Evolutionary conservation across 2,888 invertebrate genomes (phyloP).

Genomic region (Drosophila merina): DNA sequence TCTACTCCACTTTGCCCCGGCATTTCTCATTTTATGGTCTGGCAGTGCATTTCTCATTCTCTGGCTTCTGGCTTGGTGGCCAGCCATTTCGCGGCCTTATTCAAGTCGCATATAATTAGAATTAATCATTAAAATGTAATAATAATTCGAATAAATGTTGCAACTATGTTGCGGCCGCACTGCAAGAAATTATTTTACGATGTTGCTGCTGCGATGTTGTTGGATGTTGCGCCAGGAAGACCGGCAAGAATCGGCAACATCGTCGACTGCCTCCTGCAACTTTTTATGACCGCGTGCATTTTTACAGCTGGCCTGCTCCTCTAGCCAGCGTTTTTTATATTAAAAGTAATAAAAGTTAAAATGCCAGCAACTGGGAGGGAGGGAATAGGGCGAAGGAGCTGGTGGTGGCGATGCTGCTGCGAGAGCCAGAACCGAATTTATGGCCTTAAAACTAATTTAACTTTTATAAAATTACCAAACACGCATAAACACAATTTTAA

Average conservation of each 20-base stretch:
- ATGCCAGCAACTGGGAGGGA: constrained; percentile 52
- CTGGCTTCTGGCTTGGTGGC: constrained; percentile 7
- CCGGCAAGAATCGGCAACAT: constrained; percentile 41
- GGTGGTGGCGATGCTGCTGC: neutral
- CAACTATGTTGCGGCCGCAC: constrained; percentile 76
- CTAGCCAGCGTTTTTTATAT: constrained; percentile 72
- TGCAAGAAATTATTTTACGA: constrained; percentile 67
- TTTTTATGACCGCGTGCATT: constrained; percentile 74
- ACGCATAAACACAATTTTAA: constrained; percentile 80
- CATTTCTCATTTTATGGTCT: constrained; percentile 30
- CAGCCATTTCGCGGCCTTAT: constrained; percentile 60
- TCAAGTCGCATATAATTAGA: constrained; percentile 82
- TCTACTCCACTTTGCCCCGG: constrained; percentile 11
- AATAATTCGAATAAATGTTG: constrained; percentile 81
- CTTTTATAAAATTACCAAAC: constrained; percentile 80
- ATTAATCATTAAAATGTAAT: constrained; percentile 83
- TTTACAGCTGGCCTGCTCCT: constrained; percentile 67
- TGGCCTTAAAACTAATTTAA: constrained; percentile 80
- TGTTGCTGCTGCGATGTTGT: constrained; percentile 44
- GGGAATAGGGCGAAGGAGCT: neutral
- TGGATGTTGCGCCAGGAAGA: constrained; percentile 32
- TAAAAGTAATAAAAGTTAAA: constrained; percentile 80
- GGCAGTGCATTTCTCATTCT: constrained; percentile 18
- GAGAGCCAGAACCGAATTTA: constrained; percentile 63
- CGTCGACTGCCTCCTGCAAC: constrained; percentile 57